Base-by-base conservation (phyloP, 2,113 vertebrate species). In the Helogale parvula region DNA sequence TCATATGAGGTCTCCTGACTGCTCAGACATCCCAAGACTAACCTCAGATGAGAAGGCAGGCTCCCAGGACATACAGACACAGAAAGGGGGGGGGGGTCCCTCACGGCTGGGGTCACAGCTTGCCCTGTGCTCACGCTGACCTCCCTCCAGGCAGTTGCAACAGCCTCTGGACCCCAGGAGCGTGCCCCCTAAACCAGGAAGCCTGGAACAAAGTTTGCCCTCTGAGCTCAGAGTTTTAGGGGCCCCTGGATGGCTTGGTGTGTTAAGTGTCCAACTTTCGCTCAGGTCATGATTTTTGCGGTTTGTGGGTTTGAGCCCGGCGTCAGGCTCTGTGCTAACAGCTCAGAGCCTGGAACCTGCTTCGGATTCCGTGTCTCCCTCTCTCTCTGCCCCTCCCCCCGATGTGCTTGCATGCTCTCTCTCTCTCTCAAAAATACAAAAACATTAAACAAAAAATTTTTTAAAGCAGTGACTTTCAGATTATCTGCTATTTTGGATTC, bases 71-170 rank as follows among this genome's bases (percentile, higher is more conserved):
- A 7, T 9, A 23, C 16, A 21, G 79, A 47, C 0, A 4, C 29
- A 0, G 0, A 69, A 15, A 60, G 50, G 3, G 1, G 38, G 38
- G 38, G 10, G 16, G 31, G 7, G 6, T 5, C 0, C 25, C 47
- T 50, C 50, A 0, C 54, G 0, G 23, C 3, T 41, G 10, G 23
- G 33, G 52, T 63, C 47, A 27, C 38, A 65, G 68, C 19, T 4
- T 2, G 16, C 23, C 45, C 50, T 11, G 60, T 31, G 2, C 33
- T 21, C 83, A 41, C 50, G 9, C 25, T 4, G 35, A 45, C 72
- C 41, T 45, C 38, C 4, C 2, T 29, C 38, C 8, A n/a, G n/a
- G 29, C 69, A 63, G 14, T 11, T 3, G 2, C 31, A 3, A 1
- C 6, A 16, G 17, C 57, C 57, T 60, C 66, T 1, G 4, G 12